phyloP scores from a whole-genome alignment of 53 echinoderm and acorn worm genomes.

The Zoroaster sp. region DNA sequence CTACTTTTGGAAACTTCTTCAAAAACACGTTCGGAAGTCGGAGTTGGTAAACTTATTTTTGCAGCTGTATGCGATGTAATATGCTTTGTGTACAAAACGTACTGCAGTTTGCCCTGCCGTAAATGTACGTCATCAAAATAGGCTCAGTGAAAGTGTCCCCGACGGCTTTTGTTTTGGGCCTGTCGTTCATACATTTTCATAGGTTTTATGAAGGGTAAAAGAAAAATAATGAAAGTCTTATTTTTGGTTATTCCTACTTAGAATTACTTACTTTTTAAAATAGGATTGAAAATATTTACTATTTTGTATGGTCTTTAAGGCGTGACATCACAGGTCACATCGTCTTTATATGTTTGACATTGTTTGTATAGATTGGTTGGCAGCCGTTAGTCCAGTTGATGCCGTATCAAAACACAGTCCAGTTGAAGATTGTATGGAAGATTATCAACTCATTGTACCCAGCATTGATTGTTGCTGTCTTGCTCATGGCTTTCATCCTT shows the following conservation, averaged over 20 bases:
- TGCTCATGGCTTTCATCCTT: conserved; percentile 24
- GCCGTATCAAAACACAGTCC: conserved; percentile 10
- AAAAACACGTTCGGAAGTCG: background rate
- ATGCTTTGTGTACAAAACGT: no score
- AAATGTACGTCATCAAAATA: background rate
- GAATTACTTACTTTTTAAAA: background rate
- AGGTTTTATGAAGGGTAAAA: background rate
- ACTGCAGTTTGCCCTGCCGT: no score
- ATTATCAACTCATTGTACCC: conserved; percentile 19
- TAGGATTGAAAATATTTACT: no score
- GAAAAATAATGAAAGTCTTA: background rate
- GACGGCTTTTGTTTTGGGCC: background rate
- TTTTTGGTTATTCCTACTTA: background rate
- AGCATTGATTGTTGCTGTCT: background rate
- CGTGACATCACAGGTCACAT: no score
- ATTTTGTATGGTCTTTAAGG: no score
- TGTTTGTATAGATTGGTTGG: conserved; percentile 40
- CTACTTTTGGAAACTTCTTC: background rate
- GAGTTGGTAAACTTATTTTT: background rate
- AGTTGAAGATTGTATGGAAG: background rate
- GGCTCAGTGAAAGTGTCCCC: background rate
- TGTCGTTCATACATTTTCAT: background rate
- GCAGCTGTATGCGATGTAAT: no score
- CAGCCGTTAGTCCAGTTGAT: conserved; percentile 12
- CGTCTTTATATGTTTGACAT: no score